Base-by-base conservation (phyloP, 2,888 invertebrate genomes). In the Cordylochernes scorpioides region DNA sequence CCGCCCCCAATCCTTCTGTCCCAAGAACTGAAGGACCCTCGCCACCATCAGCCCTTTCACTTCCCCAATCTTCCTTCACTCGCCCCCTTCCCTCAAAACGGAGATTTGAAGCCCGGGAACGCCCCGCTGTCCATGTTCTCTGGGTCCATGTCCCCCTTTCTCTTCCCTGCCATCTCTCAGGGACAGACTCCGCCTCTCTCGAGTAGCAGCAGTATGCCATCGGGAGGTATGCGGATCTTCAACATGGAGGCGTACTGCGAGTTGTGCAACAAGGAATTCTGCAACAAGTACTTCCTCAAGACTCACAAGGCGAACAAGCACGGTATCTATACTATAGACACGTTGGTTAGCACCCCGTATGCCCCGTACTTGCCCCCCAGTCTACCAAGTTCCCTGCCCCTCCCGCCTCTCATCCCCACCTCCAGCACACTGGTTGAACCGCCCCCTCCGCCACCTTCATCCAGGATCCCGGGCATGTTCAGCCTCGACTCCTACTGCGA, bases 301-400 rank as follows among this genome's bases (percentile, higher is more conserved):
- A 91, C 91, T 33, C 91, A 94, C 59, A 82, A 84, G 53, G 84
- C 88, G 17, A 88, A 88, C 54, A 88, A 86, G 49, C 91, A 94
- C 53, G 86, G 86, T 16, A 82, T 91, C 42, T 80, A 78, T 49
- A 67, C 67, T 34, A 67, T 61, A 28, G 49, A 49, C 25, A 34
- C 39, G 31, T 33, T 35, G 25, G 34, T 39, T 27, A 33, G 37
- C 31, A 34, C 27, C 35, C 40, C 34, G 14, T 32, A 34, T 25
- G 31, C 25, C 33, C 30, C 39, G 13, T 32, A 34, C 40, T 22
- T 32, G 32, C 25, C 41, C 30, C 15, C 38, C 25, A 33, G 36
- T 32, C 22, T 32, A 25, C 29, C 36, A 36, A 36, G 33, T 38
- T 28, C 40, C 29, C 28, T 38, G 27, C 31, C 42, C 19, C 24